Percentiles rank a stretch among this genome's conserved stretches.
phyloP scores from a whole-genome alignment of 2,797 vertebrate genomes.

The Enoplosus armatus region DNA sequence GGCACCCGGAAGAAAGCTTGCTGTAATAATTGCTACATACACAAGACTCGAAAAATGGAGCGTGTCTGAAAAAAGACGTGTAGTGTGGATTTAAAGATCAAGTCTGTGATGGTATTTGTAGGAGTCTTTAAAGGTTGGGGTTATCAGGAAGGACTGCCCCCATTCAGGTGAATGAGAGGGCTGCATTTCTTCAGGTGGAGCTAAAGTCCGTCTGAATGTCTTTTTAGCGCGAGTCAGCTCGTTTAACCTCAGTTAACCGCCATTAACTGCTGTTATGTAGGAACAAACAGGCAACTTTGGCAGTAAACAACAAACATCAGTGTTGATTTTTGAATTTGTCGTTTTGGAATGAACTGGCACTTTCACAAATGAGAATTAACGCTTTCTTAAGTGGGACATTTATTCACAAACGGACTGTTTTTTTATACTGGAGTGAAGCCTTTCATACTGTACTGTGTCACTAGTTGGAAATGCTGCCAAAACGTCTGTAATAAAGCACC shows the following conservation, averaged over 20 bases:
- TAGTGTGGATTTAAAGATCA: constrained; percentile 1
- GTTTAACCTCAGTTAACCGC: background rate
- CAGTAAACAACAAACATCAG: background rate
- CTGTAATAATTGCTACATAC: background rate
- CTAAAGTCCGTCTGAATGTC: too few species aligned
- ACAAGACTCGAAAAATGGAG: background rate
- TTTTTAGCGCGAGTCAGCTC: too few species aligned
- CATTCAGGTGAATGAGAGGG: background rate
- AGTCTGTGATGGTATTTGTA: background rate
- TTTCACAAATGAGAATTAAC: too few species aligned
- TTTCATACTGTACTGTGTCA: constrained; percentile 1
- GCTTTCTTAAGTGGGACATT: background rate
- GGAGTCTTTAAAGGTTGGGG: background rate
- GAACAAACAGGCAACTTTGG: background rate
- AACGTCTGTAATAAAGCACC: constrained; percentile 22
- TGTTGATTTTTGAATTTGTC: background rate
- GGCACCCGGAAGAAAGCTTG: background rate
- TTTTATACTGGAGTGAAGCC: background rate
- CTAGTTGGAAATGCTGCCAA: constrained; percentile 21
- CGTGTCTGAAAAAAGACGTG: background rate
- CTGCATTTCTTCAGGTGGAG: too few species aligned
- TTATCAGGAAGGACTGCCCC: background rate
- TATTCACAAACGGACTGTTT: background rate
- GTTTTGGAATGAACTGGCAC: background rate
- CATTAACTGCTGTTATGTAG: background rate